A percentile compares a stretch with the other conserved stretches of the same genome.
These are phyloP conservation scores for Epinotia brunnichana DNA, from an alignment of 2,888 invertebrate genomes.

Conservation along the genomic window DNA sequence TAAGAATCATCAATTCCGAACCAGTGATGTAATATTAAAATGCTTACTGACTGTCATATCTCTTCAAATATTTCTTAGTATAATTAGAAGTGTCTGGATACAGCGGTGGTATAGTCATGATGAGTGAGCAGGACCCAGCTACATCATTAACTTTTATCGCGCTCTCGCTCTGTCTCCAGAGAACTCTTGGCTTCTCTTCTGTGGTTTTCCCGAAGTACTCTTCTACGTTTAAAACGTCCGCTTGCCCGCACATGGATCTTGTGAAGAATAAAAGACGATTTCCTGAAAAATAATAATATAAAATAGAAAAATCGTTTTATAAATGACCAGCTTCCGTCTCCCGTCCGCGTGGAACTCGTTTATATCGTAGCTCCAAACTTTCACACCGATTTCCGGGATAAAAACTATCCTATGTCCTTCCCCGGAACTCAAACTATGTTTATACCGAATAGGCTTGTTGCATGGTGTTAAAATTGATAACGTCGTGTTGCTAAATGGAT, in stretches of 20 bases:
- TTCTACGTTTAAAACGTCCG: constrained; percentile 61
- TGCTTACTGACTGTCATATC: constrained; percentile 47
- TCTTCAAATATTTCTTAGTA: constrained; percentile 58
- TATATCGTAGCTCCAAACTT: too few relatives aligned
- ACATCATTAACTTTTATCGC: constrained; percentile 63
- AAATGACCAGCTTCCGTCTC: too few relatives aligned
- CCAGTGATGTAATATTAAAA: not conserved
- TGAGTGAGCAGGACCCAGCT: constrained; percentile 63
- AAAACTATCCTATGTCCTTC: too few relatives aligned
- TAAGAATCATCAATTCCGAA: too few relatives aligned
- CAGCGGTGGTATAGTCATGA: constrained; percentile 58
- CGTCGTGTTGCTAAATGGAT: too few relatives aligned
- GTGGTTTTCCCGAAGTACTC: constrained; percentile 52
- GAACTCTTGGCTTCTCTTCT: constrained; percentile 51
- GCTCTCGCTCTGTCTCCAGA: constrained; percentile 54
- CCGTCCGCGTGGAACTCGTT: too few relatives aligned
- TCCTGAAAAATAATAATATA: constrained; percentile 56
- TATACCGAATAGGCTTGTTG: too few relatives aligned
- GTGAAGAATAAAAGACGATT: constrained; percentile 64
- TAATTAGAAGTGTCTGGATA: constrained; percentile 55
- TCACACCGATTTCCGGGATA: too few relatives aligned
- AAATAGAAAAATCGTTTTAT: not conserved
- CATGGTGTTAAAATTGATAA: too few relatives aligned
- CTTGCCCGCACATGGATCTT: constrained; percentile 55
- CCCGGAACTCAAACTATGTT: too few relatives aligned